Conservation (phyloP, 92 coral and sea anemone genomes). For the Paramuricea clavata region DNA sequence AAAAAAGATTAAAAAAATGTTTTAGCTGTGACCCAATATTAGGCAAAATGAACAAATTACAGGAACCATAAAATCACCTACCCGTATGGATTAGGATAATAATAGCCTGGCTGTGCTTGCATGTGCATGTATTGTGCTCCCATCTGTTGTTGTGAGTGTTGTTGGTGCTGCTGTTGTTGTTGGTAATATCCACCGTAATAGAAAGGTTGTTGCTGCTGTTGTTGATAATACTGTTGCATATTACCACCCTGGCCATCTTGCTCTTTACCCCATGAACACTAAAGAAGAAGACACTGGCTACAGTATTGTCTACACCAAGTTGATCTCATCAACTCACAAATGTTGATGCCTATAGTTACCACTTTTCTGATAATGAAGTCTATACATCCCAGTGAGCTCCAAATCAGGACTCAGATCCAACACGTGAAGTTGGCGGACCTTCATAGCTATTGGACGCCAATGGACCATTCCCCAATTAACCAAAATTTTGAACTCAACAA, state of each 20-base stretch:
- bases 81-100: conserved; percentile 35
- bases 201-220: conserved; percentile 56
- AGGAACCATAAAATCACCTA: too few species aligned
- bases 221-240: conserved; percentile 77
- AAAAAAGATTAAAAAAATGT: conserved; percentile 2
- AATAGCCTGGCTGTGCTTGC: conserved; percentile 67
- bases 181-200: neutral
- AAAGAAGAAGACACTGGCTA: neutral
- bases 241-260: conserved; percentile 69
- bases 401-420: too few species aligned
- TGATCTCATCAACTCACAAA: too few species aligned
- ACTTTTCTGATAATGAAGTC: too few species aligned
- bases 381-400: too few species aligned
- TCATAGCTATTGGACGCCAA: too few species aligned
- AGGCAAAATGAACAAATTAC: too few species aligned
- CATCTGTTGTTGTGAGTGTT: conserved; percentile 68
- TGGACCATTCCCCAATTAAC: too few species aligned
- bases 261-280: conserved; percentile 97
- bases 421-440: too few species aligned
- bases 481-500: too few species aligned
- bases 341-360: too few species aligned
- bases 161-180: conserved; percentile 72
- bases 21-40: too few species aligned
- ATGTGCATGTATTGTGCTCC: conserved; percentile 79
- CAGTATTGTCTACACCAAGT: neutral